Evolutionary conservation across 2,888 invertebrate species (phyloP), one percentile per base, ranked within the genome.

Genomic region (Andrena minutula): DNA sequence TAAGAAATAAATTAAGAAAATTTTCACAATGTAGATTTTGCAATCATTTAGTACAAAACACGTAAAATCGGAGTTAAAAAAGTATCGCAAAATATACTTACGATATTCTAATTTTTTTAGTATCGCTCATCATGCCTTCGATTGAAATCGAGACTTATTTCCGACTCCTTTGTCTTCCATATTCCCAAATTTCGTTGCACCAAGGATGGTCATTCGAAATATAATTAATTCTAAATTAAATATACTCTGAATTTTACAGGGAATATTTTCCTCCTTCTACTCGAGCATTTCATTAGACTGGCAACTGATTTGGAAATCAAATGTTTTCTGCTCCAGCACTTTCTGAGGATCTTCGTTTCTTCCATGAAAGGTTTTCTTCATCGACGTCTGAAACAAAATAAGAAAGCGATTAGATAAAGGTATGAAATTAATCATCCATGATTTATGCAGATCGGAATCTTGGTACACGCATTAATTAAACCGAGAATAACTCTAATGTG

Each of bases 311-410:
- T 16, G 2, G 4, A 1, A 35, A 30, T 16, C 10, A 12, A 8
- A 32, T 4, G n/a, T 47, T 26, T 16, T 23, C 16, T 41, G 12
- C 32, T 49, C 2, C 5, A 35, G 6, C n/a, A 53, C 51, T 23
- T 12, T 35, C 32, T 12, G 16, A 8, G 2, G 7, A 23, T 26
- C 28, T 28, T 26, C 16, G 1, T 35, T 20, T 5, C 12, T 60
- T 61, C 61, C 49, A 28, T 70, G 32, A 23, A 75, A 61, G 20
- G 23, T 35, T 41, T 16, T 10, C n/a, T 30, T 35, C 20, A 41
- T 41, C 41, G 16, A 35, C 32, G 7, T 61, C 75, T 75, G 8
- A 28, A 70, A 70, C 49, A 75, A 35, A 61, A 70, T 35, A 75
- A 35, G 35, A 35, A 61, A 8, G 2, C 47, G 28, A 28, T 41